Base-by-base conservation (phyloP, 1,140 invertebrate species). In the Ectropis grisescens region DNA sequence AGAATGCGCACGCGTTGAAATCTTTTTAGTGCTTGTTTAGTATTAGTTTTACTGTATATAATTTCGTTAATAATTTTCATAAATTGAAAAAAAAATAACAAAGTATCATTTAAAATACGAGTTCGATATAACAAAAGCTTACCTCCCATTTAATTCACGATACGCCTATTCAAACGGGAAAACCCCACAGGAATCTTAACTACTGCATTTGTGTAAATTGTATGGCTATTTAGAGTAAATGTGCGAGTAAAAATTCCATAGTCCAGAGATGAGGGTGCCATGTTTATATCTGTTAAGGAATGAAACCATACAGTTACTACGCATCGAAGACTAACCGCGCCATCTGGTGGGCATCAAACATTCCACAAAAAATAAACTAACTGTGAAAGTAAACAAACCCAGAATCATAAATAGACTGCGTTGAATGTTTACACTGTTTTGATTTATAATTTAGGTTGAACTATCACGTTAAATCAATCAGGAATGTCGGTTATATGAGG, bases 301-400 rank as follows among this genome's bases (percentile, higher is more conserved):
- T 58, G 47, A 59, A 59, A 59, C 56, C 51, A 51, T 56, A 56
- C 56, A 47, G 37, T 41, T 32, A 47, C 50, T 47, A 48, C 49
- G 58, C 54, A 43, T 49, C 47, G 49, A 68, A 47, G 51, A 61
- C 55, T 57, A 57, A 47, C 43, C 52, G 40, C 60, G 64, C 71
- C 74, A 79, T 79, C 71, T 79, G 74, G 60, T 48, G 67, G 51
- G 65, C 55, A 76, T 79, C 74, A 74, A 66, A 41, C 56, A 58
- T 59, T 71, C 38, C 44, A 62, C 48, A 60, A 58, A 71, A 76
- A 76, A 79, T 65, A 79, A 76, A 76, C 74, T 62, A 58, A 52
- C 55, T 56, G 50, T 47, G 47, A 72, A 68, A 65, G 68, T 70
- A 79, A 79, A 79, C 70, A 79, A 62, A 61, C 44, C 52, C 49